Base-by-base conservation (phyloP, 2,888 invertebrate genomes). In the Smittia sp. region DNA sequence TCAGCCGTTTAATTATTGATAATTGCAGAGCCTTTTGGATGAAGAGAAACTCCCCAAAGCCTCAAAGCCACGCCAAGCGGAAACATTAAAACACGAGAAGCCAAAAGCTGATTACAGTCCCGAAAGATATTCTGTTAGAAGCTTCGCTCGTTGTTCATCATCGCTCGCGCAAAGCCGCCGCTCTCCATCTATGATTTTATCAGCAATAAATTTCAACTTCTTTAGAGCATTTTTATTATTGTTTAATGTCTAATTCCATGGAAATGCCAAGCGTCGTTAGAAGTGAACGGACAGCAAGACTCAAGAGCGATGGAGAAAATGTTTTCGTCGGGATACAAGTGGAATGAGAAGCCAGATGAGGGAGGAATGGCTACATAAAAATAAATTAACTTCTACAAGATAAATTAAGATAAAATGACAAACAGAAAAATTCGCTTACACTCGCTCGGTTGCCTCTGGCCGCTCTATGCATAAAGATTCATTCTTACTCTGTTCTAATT, bases 331-430 rank as follows among this genome's bases (percentile, higher is more conserved):
- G 46, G 46, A n/a, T 46, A 15, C 11, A n/a, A 22, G 1, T 32
- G 66, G 27, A 0, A 32, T 38, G 15, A 38, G 32, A 66, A 66
- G 65, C n/a, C 15, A 38, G 67, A 67, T 67, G 39, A 67, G 22
- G 22, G 15, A 9, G 22, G 3, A 22, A 67, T 20, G 15, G 54
- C 54, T 54, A 69, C 69, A 69, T 69, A 69, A 69, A 69, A 69
- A 69, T 69, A 69, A 69, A 69, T 69, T 69, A 69, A 69, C 69
- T 69, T 69, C 52, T 27, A 27, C 25, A 69, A 32, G 32, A 54
- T 24, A 27, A 69, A 69, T 69, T 69, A 69, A 32, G 69, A 54
- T 41, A 54, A 54, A 54, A 52, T 69, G 69, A 69, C 54, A 69
- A 69, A 69, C 69, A 52, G 68, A 68, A 67, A 54, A 54, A 15